Conservation (phyloP, 1,140 invertebrate species). For the Lasioglossum albipes region DNA sequence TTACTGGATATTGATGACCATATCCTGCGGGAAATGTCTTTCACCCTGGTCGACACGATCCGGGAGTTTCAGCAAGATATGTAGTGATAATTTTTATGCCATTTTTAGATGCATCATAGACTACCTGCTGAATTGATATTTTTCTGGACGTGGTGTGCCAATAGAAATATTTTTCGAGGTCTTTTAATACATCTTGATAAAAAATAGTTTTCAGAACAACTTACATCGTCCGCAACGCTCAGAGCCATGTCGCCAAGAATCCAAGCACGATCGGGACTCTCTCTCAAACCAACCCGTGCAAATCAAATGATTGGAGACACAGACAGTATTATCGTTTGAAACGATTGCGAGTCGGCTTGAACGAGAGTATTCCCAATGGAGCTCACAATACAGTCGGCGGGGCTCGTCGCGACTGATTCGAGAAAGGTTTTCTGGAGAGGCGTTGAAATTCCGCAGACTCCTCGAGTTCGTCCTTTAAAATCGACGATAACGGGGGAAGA, state of each 20-base stretch:
- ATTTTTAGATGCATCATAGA: too few relatives aligned
- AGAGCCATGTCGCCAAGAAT: too few relatives aligned
- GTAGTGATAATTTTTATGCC: neutral
- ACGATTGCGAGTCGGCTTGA: neutral
- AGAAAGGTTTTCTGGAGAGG: neutral
- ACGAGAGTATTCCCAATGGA: neutral
- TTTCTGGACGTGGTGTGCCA: too few relatives aligned
- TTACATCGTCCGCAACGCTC: too few relatives aligned
- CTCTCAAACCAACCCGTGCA: neutral
- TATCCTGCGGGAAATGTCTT: neutral
- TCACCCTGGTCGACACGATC: neutral
- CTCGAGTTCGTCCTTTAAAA: slow-evolving; percentile 25
- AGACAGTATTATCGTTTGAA: neutral
- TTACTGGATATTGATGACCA: slow-evolving; percentile 31
- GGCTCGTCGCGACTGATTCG: neutral
- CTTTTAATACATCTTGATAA: too few relatives aligned
- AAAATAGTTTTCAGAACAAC: too few relatives aligned
- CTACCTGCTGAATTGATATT: too few relatives aligned
- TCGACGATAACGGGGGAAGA: slow-evolving; percentile 21
- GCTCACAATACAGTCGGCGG: slow-evolving; percentile 5
- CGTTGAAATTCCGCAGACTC: slow-evolving; percentile 30
- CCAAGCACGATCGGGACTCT: neutral
- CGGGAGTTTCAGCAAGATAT: neutral
- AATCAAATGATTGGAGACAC: slow-evolving; percentile 1
- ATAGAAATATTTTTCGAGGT: too few relatives aligned